A percentile compares a stretch with the other conserved stretches of the same genome.
These are phyloP conservation scores for Chloroceryle amazona DNA, from an alignment of 2,797 vertebrate species.

Conservation along the genomic window DNA sequence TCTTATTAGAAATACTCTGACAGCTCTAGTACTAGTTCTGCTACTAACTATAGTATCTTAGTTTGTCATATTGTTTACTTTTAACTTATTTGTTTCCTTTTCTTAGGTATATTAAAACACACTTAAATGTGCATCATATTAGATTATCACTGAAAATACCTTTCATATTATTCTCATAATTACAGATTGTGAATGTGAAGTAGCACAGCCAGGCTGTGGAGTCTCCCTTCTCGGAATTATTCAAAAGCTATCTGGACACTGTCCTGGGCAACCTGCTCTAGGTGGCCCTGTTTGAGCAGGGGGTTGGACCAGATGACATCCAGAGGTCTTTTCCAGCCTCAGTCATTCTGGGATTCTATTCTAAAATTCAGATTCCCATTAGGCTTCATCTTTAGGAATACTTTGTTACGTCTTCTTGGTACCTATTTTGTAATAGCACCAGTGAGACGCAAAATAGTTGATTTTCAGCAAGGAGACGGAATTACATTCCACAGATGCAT, in stretches of 20 bases:
- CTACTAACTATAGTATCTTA: neutral
- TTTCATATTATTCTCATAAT: neutral
- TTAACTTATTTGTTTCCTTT: neutral
- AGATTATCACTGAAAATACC: neutral
- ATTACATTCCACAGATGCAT: neutral
- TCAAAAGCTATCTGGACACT: neutral
- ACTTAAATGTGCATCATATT: neutral
- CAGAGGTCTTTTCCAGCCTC: neutral
- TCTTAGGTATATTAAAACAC: neutral
- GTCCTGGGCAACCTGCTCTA: neutral
- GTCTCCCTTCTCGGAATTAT: neutral
- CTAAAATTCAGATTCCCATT: neutral
- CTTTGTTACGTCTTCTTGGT: neutral
- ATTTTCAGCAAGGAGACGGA: neutral
- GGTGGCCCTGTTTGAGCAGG: neutral
- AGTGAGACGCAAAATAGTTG: neutral
- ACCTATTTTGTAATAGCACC: neutral
- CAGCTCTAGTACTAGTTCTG: neutral
- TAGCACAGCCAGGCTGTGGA: neutral
- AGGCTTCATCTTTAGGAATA: neutral
- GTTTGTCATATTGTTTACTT: neutral
- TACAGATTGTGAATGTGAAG: neutral
- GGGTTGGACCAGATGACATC: neutral
- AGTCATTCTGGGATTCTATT: neutral
- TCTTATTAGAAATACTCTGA: neutral